A percentile compares a stretch with the other conserved stretches of the same genome.
These are phyloP conservation scores for Drosophila kanapiae DNA, from an alignment of 1,140 invertebrate species.

Conservation along the genomic window DNA sequence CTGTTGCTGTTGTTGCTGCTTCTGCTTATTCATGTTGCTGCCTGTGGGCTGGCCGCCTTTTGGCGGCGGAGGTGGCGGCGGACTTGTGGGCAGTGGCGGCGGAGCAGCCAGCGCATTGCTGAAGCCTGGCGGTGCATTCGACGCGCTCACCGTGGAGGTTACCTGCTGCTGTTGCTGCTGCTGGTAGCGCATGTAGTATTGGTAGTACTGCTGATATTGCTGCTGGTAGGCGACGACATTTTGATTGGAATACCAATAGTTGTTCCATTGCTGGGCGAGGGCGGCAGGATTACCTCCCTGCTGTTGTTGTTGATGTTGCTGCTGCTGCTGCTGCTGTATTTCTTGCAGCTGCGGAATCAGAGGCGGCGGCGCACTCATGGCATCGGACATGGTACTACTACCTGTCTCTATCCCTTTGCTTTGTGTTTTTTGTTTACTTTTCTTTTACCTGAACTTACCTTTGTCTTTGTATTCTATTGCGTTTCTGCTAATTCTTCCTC, in stretches of 20 bases:
- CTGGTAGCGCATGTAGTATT: constrained; percentile 80
- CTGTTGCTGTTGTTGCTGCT: constrained; percentile 48
- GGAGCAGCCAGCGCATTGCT: constrained; percentile 68
- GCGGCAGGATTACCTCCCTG: constrained; percentile 49
- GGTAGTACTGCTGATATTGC: constrained; percentile 81
- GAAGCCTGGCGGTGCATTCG: constrained; percentile 82
- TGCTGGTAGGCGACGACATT: constrained; percentile 74
- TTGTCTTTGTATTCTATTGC: constrained; percentile 36
- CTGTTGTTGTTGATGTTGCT: constrained; percentile 67
- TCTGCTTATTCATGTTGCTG: constrained; percentile 17
- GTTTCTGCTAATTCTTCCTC: constrained; percentile 9
- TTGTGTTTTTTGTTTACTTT: constrained; percentile 36
- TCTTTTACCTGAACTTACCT: constrained; percentile 70
- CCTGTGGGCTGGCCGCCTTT: constrained; percentile 37
- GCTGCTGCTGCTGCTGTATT: constrained; percentile 78
- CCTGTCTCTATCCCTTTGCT: constrained; percentile 7
- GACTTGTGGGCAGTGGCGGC: constrained; percentile 73
- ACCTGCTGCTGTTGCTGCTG: constrained; percentile 73
- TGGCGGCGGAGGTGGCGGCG: constrained; percentile 72
- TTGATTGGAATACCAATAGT: constrained; percentile 72
- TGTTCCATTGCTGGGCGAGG: constrained; percentile 62
- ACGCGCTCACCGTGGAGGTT: constrained; percentile 69
- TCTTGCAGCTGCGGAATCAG: constrained; percentile 81
- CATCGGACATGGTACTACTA: constrained; percentile 67
- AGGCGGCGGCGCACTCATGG: constrained; percentile 75